These are phyloP conservation scores for Cetoscarus ocellatus DNA, from an alignment of 2,797 vertebrate species.

Conservation along the genomic window DNA sequence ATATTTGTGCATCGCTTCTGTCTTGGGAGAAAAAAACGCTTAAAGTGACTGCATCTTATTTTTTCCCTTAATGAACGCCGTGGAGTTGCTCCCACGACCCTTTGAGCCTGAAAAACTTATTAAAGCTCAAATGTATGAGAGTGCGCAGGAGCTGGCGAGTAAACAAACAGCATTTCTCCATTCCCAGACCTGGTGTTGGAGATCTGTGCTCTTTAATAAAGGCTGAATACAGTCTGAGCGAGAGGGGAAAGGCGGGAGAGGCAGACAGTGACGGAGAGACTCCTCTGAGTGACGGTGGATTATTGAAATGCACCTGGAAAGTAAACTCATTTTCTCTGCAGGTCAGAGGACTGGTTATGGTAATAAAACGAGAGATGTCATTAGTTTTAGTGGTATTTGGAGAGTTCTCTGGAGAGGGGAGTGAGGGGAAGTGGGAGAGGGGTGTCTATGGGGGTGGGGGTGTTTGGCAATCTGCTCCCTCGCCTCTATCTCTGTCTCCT, in stretches of 20 bases:
- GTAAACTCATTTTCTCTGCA: conserved; percentile 70
- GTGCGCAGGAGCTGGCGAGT: conserved; percentile 26
- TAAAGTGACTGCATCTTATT: conserved; percentile 38
- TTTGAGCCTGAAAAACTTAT: conserved; percentile 48
- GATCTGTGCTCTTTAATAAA: conserved; percentile 65
- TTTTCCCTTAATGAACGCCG: conserved; percentile 50
- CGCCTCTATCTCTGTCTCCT: conserved; percentile 54
- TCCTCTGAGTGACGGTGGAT: conserved; percentile 57
- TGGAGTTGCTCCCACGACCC: conserved; percentile 38
- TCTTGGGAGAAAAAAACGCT: conserved; percentile 47
- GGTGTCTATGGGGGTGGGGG: conserved; percentile 17
- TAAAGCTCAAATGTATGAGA: conserved; percentile 56
- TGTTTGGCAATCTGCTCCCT: conserved; percentile 63
- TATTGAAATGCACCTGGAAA: conserved; percentile 75
- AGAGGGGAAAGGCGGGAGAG: conserved; percentile 15
- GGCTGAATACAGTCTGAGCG: conserved; percentile 21
- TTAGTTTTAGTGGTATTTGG: conserved; percentile 76
- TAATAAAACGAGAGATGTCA: conserved; percentile 78
- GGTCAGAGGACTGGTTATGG: conserved; percentile 77
- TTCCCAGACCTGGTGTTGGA: conserved; percentile 46
- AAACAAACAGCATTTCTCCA: conserved; percentile 48
- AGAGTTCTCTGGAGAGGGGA: conserved; percentile 54
- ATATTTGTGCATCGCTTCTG: conserved; percentile 48
- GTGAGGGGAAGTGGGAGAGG: background rate
- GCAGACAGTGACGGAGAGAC: conserved; percentile 40